Conservation (phyloP, 2,797 vertebrate genomes). For the Aratinga solstitialis region DNA sequence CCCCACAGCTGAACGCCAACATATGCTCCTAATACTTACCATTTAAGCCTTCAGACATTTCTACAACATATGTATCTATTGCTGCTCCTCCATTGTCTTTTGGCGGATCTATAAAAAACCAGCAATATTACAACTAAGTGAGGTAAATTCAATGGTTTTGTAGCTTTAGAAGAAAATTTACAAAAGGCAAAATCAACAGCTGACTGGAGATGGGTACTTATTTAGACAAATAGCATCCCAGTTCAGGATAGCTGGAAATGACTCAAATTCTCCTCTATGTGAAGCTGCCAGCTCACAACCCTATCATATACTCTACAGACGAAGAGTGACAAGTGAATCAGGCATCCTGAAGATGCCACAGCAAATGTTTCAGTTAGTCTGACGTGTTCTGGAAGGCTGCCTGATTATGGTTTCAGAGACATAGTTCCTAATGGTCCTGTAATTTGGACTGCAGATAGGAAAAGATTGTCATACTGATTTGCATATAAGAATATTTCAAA, state of each 20-base stretch:
- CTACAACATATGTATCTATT: constrained; percentile 89
- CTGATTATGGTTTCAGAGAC: not conserved
- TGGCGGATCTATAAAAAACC: constrained; percentile 83
- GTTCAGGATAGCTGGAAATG: not conserved
- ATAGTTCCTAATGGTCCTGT: not conserved
- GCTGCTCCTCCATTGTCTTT: constrained; percentile 90
- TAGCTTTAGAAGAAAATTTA: not conserved
- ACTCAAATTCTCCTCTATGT: not conserved
- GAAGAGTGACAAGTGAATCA: not conserved
- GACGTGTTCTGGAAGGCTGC: not conserved
- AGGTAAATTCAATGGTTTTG: not conserved
- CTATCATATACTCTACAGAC: not conserved
- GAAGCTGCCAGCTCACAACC: not conserved
- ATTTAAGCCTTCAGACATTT: constrained; percentile 88
- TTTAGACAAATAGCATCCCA: not conserved
- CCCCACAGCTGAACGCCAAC: not conserved
- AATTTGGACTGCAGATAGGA: not conserved
- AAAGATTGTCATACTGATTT: not conserved
- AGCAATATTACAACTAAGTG: not conserved
- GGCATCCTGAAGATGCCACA: not conserved
- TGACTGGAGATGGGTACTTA: not conserved
- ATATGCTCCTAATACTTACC: constrained; percentile 75
- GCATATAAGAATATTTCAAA: not conserved
- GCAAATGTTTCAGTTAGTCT: not conserved
- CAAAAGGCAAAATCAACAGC: not conserved